A percentile compares a stretch with the other conserved stretches of the same genome.
phyloP scores from a whole-genome alignment of 2,888 invertebrate species.

The Nephrotoma appendiculata region DNA sequence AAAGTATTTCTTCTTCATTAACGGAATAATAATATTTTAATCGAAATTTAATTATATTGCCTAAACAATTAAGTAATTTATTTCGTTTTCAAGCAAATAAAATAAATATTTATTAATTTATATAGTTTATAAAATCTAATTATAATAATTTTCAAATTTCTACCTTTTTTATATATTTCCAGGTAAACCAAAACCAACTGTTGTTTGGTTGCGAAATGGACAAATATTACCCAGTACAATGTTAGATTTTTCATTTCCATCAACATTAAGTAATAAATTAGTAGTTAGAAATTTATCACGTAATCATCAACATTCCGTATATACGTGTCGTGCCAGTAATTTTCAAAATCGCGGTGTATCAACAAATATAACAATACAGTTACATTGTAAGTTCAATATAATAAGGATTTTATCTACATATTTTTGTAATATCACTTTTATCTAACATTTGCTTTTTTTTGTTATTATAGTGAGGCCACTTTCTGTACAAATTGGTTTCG shows the following conservation, averaged over 20 bases:
- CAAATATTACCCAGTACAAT: conserved; percentile 31
- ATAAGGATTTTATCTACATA: neutral
- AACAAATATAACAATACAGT: conserved; percentile 55
- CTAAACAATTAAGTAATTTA: neutral
- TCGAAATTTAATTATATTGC: conserved; percentile 3
- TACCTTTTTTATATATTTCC: conserved; percentile 18
- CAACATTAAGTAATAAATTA: conserved; percentile 43
- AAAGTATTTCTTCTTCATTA: too few relatives aligned
- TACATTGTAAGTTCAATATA: conserved; percentile 49
- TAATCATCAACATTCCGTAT: conserved; percentile 56
- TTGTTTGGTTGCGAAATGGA: conserved; percentile 63
- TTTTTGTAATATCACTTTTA: neutral
- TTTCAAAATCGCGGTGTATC: conserved; percentile 43
- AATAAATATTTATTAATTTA: neutral
- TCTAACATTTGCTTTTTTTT: conserved; percentile 1
- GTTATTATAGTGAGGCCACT: conserved; percentile 62
- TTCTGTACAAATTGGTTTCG: conserved; percentile 59
- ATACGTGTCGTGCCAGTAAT: conserved; percentile 66
- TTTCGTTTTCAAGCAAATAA: neutral
- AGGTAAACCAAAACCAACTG: conserved; percentile 59
- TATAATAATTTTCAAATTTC: conserved; percentile 5
- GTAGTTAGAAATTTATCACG: conserved; percentile 46
- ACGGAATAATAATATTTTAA: conserved; percentile 6
- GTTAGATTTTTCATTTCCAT: conserved; percentile 28
- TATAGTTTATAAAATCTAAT: neutral